Evolutionary conservation across 1,140 invertebrate species (phyloP), one percentile per base, ranked within the genome.

Genomic region (Cyphomyrmex costatus): DNA sequence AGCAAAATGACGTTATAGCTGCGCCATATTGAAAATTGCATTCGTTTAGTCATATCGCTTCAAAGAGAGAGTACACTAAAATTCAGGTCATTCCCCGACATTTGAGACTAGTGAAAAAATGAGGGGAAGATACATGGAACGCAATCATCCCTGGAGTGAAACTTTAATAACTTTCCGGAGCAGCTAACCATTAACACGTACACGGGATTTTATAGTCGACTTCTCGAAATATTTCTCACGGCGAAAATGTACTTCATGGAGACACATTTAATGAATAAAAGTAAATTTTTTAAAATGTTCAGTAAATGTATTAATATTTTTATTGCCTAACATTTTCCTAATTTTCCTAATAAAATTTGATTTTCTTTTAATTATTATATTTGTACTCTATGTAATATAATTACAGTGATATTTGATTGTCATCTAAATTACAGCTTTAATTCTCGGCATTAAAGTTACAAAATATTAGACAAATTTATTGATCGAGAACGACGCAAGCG

Each of bases 51-150:
- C 51, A 60, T 49, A 24, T 53, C 77, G 74, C 80, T 84, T 91
- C 88, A 91, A 91, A 91, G 90, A 60, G 90, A 60, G 74, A 85
- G 60, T 68, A 80, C 63, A 61, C 85, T 89, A 91, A 91, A 91
- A 91, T 88, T 76, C 87, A 49, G 88, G 83, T 66, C 86, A 85
- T 84, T 88, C 49, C 53, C 49, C 74, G 71, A 73, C 65, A 56
- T 70, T 21, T 56, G 53, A 53, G 49, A 79, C 14, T n/a, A 53
- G 58, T 36, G 83, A 49, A 88, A 83, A 82, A 86, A 88, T 83
- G 51, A 30, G 10, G 10, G 12, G n/a, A 42, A 10, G 58, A 33
- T 58, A 84, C n/a, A 53, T 70, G 82, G 30, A 85, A 77, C 16
- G 71, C 71, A 90, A 89, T 84, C 68, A 60, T 36, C 46, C 10